Evolutionary conservation across 1,140 invertebrate genomes (phyloP), one percentile per base, ranked within the genome.

Genomic region (Macrosteles quadrilineatus): DNA sequence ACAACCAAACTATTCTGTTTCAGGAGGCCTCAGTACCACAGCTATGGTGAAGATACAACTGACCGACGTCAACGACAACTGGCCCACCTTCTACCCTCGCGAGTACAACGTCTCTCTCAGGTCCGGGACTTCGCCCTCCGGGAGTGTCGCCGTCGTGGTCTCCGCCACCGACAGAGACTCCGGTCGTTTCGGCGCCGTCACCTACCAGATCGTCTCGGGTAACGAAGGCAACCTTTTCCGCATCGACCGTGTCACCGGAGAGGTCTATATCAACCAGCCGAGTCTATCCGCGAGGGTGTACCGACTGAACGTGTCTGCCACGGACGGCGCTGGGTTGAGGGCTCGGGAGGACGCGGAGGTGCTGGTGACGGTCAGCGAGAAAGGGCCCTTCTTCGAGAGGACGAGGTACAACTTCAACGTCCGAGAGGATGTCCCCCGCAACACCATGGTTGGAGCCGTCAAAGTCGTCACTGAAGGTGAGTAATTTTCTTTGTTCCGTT

Each of bases 21-120:
- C 85, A 97, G 96, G 95, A 76, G 95, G 95, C 29, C 83, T 98
- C 53, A 95, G 94, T 73, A 95, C 95, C 62, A 94, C 91, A 23
- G 92, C 95, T 6, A 95, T 96, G 82, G 90, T 98, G 2, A 93
- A 94, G 77, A 91, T 98, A 63, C 90, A 94, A 80, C 85, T 98
- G 47, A 88, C 89, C 21, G 96, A 98, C 82, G 89, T 96, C 53
- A 98, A 98, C 82, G 96, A 98, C 84, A 98, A 98, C 81, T 85
- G 87, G 2, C 96, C 96, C 0, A 86, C 89, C 25, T 98, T 98
- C 83, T 89, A 91, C 76, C 92, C 94, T 9, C 85, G 85, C 12
- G 88, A 90, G 75, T 96, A 96, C 83, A 96, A 95, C 80, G 92
- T 96, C 12, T 95, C 92, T 32, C 78, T 97, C 71, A 85, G 88